Evolutionary conservation across 1,140 invertebrate species (phyloP).

Genomic region (Temnothorax nylanderi): DNA sequence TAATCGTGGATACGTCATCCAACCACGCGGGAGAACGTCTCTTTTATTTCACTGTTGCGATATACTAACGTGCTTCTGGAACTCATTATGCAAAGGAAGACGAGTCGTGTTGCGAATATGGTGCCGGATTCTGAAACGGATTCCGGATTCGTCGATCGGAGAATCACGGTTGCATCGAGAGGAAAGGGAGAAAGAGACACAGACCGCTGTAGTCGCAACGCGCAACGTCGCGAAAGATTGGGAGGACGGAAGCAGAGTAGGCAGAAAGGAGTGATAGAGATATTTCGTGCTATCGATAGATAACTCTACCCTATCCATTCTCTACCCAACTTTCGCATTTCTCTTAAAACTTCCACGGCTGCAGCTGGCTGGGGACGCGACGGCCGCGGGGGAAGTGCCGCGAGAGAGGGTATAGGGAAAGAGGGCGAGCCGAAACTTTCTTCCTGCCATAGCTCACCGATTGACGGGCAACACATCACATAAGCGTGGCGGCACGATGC

Average conservation of each 20-base stretch:
- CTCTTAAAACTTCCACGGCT: slow-evolving; percentile 81
- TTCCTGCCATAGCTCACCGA: slow-evolving; percentile 79
- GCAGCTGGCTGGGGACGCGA: slow-evolving; percentile 52
- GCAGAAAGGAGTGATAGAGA: slow-evolving; percentile 68
- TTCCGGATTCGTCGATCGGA: background rate
- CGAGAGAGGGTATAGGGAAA: slow-evolving; percentile 56
- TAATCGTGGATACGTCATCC: slow-evolving; percentile 28
- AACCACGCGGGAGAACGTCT: background rate
- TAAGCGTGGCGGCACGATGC: slow-evolving; percentile 64
- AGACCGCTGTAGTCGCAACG: background rate
- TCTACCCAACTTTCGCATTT: slow-evolving; percentile 84
- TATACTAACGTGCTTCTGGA: background rate
- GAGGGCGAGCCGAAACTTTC: slow-evolving; percentile 79
- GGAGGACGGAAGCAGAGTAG: background rate
- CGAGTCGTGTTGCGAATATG: slow-evolving; percentile 30
- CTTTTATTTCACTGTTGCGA: slow-evolving; percentile 8
- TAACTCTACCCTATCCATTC: slow-evolving; percentile 83
- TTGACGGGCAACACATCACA: slow-evolving; percentile 82
- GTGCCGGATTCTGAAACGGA: background rate
- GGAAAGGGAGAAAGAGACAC: background rate
- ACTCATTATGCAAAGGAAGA: slow-evolving; percentile 27
- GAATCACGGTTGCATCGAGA: background rate
- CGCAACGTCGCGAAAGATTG: background rate
- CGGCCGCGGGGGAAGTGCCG: slow-evolving; percentile 45
- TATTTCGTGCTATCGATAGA: slow-evolving; percentile 80